phyloP scores from a whole-genome alignment of 2,888 invertebrate genomes.

The Marronus borbonicus region DNA sequence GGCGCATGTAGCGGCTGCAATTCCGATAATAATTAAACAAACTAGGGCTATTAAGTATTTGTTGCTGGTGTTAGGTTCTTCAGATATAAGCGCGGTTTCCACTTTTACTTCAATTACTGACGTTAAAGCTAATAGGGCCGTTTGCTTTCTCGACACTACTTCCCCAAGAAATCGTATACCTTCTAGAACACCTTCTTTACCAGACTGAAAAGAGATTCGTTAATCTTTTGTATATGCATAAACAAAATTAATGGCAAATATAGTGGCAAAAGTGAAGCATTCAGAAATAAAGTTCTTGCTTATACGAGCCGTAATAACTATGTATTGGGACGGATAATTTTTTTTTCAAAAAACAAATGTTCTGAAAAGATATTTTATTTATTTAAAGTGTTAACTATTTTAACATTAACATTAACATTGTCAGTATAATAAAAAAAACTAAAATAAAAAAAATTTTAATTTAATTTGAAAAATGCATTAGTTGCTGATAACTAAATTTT shows the following conservation, averaged over 20 bases:
- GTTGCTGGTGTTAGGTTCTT: conserved; percentile 71
- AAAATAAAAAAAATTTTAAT: too few relatives aligned
- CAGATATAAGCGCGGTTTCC: conserved; percentile 79
- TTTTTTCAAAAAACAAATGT: too few relatives aligned
- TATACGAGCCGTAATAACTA: too few relatives aligned
- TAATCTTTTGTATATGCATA: not conserved
- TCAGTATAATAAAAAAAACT: too few relatives aligned
- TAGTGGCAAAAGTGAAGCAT: too few relatives aligned
- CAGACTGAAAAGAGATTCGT: conserved; percentile 70
- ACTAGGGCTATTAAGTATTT: conserved; percentile 70
- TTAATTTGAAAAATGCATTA: too few relatives aligned
- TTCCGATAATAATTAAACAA: conserved; percentile 69
- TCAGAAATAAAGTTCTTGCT: too few relatives aligned
- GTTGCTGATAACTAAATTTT: too few relatives aligned
- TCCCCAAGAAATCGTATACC: conserved; percentile 77
- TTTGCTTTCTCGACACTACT: conserved; percentile 76
- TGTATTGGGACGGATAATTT: too few relatives aligned
- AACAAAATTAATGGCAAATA: not conserved
- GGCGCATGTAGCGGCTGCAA: conserved; percentile 68
- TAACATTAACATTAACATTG: too few relatives aligned
- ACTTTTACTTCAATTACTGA: conserved; percentile 85
- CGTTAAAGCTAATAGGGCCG: conserved; percentile 76
- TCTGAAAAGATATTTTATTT: too few relatives aligned
- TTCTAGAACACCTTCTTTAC: conserved; percentile 72
- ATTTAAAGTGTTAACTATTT: too few relatives aligned